Evolutionary conservation across 2,797 vertebrate genomes (phyloP).

Genomic region (Gymnothorax reevesii): DNA sequence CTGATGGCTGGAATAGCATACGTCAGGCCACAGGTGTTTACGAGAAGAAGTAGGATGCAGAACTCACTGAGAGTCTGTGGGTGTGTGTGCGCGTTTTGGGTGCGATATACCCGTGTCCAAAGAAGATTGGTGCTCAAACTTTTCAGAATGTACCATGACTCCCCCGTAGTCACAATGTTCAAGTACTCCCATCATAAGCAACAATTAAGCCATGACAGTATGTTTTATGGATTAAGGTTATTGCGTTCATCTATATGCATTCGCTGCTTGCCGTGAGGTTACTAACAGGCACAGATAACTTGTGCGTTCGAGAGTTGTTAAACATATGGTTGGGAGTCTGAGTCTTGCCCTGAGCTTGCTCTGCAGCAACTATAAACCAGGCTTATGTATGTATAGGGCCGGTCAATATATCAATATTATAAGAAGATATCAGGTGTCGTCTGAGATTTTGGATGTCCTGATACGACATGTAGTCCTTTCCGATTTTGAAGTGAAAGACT

Average conservation of each 20-base stretch:
- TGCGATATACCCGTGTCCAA: not conserved
- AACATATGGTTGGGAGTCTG: not conserved
- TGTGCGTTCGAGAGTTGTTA: not conserved
- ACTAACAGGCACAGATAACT: not conserved
- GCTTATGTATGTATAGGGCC: no score
- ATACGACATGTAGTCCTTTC: no score
- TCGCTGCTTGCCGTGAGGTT: not conserved
- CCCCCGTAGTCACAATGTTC: not conserved
- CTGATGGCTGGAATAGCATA: not conserved
- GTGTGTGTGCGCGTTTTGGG: not conserved
- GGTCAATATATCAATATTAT: no score
- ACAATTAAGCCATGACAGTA: not conserved
- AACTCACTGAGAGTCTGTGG: not conserved
- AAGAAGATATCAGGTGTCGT: no score
- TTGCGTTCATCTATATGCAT: not conserved
- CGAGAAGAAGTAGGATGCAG: not conserved
- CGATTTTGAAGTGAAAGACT: no score
- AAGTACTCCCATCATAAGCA: not conserved
- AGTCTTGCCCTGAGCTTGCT: no score
- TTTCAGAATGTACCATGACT: not conserved
- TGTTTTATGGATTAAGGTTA: not conserved
- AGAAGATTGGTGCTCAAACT: not conserved
- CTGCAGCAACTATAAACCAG: no score
- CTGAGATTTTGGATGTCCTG: no score
- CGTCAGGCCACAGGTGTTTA: not conserved